Evolutionary conservation across 1,140 invertebrate genomes (phyloP), one percentile per base, ranked within the genome.

Genomic region (Monomorium pharaonis): DNA sequence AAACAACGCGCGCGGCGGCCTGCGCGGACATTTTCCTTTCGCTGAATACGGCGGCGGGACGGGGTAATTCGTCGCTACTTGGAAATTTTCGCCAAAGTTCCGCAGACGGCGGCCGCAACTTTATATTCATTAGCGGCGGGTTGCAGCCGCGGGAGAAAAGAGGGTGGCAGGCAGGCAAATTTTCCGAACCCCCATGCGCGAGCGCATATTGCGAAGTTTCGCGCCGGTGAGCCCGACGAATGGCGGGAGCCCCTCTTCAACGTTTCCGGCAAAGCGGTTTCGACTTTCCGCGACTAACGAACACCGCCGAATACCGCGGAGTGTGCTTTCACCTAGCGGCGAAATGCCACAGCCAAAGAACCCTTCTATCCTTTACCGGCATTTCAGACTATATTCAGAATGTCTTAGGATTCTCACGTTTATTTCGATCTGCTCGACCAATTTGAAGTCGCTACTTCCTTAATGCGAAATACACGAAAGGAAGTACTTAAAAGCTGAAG

Each of bases 61-160:
- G 33, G n/a, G n/a, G 63, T 56, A 76, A 77, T 78, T 85, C 74
- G 78, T 9, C 80, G 62, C 83, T 78, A 80, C 81, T 76, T 78
- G 81, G 65, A 47, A 47, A 88, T 84, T 60, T 81, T 51, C 56
- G 65, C n/a, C n/a, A 70, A 81, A 81, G 65, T 81, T 81, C 33
- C 37, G n/a, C n/a, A 54, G 63, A 80, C 56, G 62, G n/a, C 72
- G 44, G 84, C 21, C 67, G 42, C 51, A 78, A 81, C 83, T 87
- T 74, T 67, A 83, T 88, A 89, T 89, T 85, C 74, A 65, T 56
- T 88, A 89, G 63, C 75, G 88, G 67, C 86, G 14, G 12, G 78
- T 42, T 62, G 70, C n/a, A n/a, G n/a, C 44, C 21, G 42, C 6
- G 49, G 51, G 33, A 30, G 56, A 77, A 76, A 65, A 77, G 70